Evolutionary conservation across 2,797 vertebrate species (phyloP), one percentile per base, ranked within the genome.

Genomic region (Toxotes lorentzi): DNA sequence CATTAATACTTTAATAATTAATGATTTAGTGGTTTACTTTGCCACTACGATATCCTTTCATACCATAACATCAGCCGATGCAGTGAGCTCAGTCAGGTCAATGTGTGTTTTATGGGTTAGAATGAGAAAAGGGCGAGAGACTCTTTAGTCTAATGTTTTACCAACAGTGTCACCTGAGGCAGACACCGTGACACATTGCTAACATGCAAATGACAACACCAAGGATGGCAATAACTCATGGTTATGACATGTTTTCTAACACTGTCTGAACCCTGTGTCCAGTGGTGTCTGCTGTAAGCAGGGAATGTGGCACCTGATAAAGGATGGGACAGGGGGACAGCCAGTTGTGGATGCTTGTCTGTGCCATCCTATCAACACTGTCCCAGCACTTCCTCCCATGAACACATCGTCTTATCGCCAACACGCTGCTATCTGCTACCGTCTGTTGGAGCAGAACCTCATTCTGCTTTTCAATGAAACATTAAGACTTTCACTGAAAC

Each of bases 221-320:
- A 47, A 38, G 41, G 24, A 78, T 68, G 56, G 38, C 8, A 41
- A 34, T 12, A 51, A 43, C 53, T 43, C 59, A 1, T 41, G 16
- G 59, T 24, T 32, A 11, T 23, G 59, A 73, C 69, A 66, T 24
- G 14, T 72, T 60, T 58, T 14, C 53, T 63, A 47, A 64, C 35
- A 62, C 53, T 21, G 17, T 76, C n/a, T 69, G 32, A 58, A 19
- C 35, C 72, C 54, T 16, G 60, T 48, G 60, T 65, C 27, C 30
- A 17, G 47, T 1, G 17, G 1, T 63, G 53, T 79, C 30, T 70
- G 73, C 53, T 76, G 69, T 64, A 64, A 72, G 66, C 60, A 41
- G 72, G 81, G 88, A 93, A 94, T 90, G 79, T 92, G 41, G 45
- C 91, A 88, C 87, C 78, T 89, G 90, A 94, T 93, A 91, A 87